Base-by-base conservation (phyloP, 2,797 vertebrate genomes). In the Crossoptilon crossoptilon region DNA sequence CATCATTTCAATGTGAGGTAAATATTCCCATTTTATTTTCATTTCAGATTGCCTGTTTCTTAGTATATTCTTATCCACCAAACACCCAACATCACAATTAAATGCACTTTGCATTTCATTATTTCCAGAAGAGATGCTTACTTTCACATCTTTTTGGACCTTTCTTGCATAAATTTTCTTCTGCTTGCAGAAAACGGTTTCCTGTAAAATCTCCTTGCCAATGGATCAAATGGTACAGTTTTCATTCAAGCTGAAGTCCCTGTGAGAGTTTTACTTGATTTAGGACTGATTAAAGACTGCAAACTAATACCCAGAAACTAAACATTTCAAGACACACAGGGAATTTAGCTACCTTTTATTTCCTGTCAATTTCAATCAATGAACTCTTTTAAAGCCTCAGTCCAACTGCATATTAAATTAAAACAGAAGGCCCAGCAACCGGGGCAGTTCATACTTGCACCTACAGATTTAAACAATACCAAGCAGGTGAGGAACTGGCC, bases 331-430 rank as follows among this genome's bases (percentile, higher is more conserved):
- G 90, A 81, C 16, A 4, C 41, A 49, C 35, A 84, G 31, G 88
- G 58, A 88, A 75, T 79, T 79, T 76, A 89, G 58, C 49, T 49
- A 66, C 11, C 9, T 24, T 67, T 79, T 77, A 56, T 0, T 29
- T 29, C 7, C 24, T 41, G 74, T 62, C 68, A 80, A 8, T 80
- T 88, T 92, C 63, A 84, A 92, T 95, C 88, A 88, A 84, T 64
- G 18, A 74, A 59, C 55, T 86, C 37, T 90, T 81, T 84, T 46
- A 88, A 87, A 91, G 35, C 43, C 51, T 79, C 26, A 56, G 21
- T 73, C 64, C 58, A 59, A 46, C 35, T 39, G 37, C 66, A 46
- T 49, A 27, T 58, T 71, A 62, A 33, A 69, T 74, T 74, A 62
- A 86, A 88, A 75, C 1, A 68, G 68, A 87, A 79, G 29, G 68